phyloP scores from a whole-genome alignment of 2,113 vertebrate species.

The Lagopus leucura region DNA sequence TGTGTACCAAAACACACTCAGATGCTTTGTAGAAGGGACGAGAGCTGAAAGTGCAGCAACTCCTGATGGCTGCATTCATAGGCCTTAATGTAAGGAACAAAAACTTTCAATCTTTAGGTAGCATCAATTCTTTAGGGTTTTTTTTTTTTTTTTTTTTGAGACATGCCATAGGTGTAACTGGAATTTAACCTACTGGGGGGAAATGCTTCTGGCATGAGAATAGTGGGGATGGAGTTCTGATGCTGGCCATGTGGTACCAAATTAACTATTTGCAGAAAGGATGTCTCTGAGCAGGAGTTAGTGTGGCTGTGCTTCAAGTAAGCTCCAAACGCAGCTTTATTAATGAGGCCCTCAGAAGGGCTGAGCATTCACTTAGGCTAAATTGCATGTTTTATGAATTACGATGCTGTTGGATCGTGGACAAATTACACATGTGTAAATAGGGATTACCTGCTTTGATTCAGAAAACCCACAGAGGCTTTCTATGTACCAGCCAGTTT shows the following conservation, averaged over 20 bases:
- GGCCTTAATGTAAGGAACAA: not conserved
- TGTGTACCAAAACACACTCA: not conserved
- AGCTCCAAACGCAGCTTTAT: not conserved
- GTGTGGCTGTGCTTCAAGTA: not conserved
- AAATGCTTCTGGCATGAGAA: not conserved
- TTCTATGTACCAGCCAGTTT: not conserved
- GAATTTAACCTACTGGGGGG: not conserved
- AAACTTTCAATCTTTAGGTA: not conserved
- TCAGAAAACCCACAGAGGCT: not conserved
- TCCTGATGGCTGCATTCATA: not conserved
- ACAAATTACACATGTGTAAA: not conserved
- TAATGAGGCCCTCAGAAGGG: not conserved
- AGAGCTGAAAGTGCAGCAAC: not conserved
- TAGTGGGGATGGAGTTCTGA: not conserved
- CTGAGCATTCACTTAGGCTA: not conserved
- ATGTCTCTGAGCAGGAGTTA: not conserved
- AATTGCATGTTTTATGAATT: not conserved
- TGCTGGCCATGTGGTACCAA: not conserved
- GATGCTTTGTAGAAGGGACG: not conserved
- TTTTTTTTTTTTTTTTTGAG: not conserved
- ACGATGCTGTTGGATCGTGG: not conserved
- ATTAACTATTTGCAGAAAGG: not conserved
- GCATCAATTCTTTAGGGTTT: not conserved
- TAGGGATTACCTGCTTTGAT: not conserved
- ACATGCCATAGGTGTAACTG: not conserved